Percentiles rank a stretch among this genome's conserved stretches.
Evolutionary conservation across 2,888 invertebrate species (phyloP).

Genomic region (Scaptomyza polygonia): DNA sequence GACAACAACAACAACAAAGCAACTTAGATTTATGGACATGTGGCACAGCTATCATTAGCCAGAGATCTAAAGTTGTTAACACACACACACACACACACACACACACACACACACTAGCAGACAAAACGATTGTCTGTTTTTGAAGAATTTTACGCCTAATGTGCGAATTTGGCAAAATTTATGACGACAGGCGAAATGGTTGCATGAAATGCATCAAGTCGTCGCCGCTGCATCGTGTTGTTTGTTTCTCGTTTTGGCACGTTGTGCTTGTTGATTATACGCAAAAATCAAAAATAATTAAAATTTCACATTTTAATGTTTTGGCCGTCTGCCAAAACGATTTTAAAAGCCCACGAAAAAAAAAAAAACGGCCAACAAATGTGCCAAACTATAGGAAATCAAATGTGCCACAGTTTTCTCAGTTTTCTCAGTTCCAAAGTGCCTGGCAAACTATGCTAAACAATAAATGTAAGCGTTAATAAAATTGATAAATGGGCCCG

Average conservation of each 20-base stretch:
- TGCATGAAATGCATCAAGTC: conserved; percentile 56
- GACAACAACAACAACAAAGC: conserved; percentile 39
- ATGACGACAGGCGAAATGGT: conserved; percentile 72
- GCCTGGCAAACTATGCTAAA: neutral
- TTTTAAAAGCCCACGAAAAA: conserved; percentile 7
- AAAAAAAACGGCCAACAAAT: conserved; percentile 8
- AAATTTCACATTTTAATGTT: conserved; percentile 79
- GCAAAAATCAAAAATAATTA: conserved; percentile 81
- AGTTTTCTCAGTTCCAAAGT: conserved; percentile 1
- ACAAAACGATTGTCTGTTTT: conserved; percentile 2
- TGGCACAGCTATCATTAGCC: conserved; percentile 15
- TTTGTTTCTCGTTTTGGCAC: conserved; percentile 62
- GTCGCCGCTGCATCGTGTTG: conserved; percentile 36
- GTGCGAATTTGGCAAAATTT: conserved; percentile 76
- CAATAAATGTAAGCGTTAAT: neutral
- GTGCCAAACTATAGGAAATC: conserved; percentile 4
- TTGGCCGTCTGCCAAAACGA: conserved; percentile 65
- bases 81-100: neutral
- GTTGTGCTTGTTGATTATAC: conserved; percentile 80
- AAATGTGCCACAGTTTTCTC: too few species aligned
- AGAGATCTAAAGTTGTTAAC: conserved; percentile 14
- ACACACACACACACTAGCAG: neutral
- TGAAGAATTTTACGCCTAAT: conserved; percentile 65
- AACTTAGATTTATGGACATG: conserved; percentile 1
- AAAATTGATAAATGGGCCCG: neutral